Percentiles rank a stretch among this genome's conserved stretches.
phyloP scores from a whole-genome alignment of 1,140 invertebrate genomes.

The Trigoniulus corallinus region DNA sequence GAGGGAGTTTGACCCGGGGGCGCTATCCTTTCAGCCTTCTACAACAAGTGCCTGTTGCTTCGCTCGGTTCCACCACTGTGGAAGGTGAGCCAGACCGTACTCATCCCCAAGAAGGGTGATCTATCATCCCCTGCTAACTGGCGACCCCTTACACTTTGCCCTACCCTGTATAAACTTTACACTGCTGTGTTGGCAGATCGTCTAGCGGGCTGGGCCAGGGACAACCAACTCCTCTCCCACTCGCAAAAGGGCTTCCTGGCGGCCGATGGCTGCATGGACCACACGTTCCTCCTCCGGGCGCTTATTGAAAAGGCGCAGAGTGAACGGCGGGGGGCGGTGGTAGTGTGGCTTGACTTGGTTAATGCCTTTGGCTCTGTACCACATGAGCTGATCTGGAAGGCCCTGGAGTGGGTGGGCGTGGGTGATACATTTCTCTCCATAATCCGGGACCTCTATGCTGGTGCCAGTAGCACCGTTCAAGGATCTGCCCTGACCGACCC shows the following conservation, averaged over 20 bases:
- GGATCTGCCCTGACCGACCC: background rate
- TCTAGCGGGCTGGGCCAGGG: background rate
- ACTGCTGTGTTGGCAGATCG: slow-evolving; percentile 8
- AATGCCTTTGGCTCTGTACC: slow-evolving; percentile 24
- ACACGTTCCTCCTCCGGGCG: slow-evolving; percentile 9
- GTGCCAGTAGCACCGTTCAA: background rate
- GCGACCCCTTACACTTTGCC: slow-evolving; percentile 15
- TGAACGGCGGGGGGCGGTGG: slow-evolving; percentile 5
- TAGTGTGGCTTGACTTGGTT: slow-evolving; percentile 16
- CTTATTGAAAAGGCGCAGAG: slow-evolving; percentile 11
- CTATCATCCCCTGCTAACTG: slow-evolving; percentile 14
- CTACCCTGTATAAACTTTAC: slow-evolving; percentile 9
- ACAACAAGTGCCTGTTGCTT: background rate
- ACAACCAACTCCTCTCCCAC: background rate
- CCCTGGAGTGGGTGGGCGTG: slow-evolving; percentile 8
- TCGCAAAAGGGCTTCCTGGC: slow-evolving; percentile 16
- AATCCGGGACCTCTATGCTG: slow-evolving; percentile 6
- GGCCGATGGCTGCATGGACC: slow-evolving; percentile 10
- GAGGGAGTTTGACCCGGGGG: too few species aligned
- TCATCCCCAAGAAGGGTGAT: slow-evolving; percentile 14
- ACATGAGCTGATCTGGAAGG: slow-evolving; percentile 12
- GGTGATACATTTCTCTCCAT: slow-evolving; percentile 5
- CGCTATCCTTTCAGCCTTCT: too few species aligned
- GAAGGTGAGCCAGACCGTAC: slow-evolving; percentile 11
- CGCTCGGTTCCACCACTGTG: background rate